Evolutionary conservation across 2,113 vertebrate genomes (phyloP), one percentile per base, ranked within the genome.

Genomic region (Hiodon alosoides): DNA sequence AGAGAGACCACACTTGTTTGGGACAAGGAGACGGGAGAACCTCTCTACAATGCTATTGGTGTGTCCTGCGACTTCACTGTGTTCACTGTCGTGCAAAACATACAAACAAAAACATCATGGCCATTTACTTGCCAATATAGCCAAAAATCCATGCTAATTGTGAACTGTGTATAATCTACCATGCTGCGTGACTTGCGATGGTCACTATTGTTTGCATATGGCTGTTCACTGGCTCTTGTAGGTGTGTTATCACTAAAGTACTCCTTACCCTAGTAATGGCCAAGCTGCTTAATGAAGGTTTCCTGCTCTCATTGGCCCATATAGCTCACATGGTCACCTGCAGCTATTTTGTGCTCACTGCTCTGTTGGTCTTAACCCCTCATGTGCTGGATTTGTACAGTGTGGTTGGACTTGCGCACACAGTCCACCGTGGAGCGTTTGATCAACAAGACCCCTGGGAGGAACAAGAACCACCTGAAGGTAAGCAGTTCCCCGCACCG

Each of bases 1-100:
- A 94, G 97, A 84, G 97, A 99, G 90, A 99, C 97, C 11, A 98
- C 97, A 0, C 82, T 99, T 71, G 91, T 99, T 51, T 99, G 97
- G 97, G 95, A 99, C 89, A 98, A 93, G 83, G 87, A 89, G 71
- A 98, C 96, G 0, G 97, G 97, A 84, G 90, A 95, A 77, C 96
- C 97, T 4, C 94, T 99, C 77, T 97, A 97, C 83, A 95, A 96
- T 77, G 97, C 97, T 68, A 92, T 99, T 55, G 94, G 97, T 98
- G 90, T 88, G 91, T 85, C 3, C 17, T 0, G 31, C 3, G 16
- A 4, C 17, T 4, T 69, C 51, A 2, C 13, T 5, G 2, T 31
- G 31, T 31, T 70, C 10, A 5, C n/a, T 48, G 55, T 46, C 53
- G 31, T 31, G 31, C 31, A 31, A 31, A 31, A 31, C 31, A 2